These are phyloP conservation scores for Sphyrna mokarran DNA, from an alignment of 2,113 vertebrate species.

Conservation along the genomic window DNA sequence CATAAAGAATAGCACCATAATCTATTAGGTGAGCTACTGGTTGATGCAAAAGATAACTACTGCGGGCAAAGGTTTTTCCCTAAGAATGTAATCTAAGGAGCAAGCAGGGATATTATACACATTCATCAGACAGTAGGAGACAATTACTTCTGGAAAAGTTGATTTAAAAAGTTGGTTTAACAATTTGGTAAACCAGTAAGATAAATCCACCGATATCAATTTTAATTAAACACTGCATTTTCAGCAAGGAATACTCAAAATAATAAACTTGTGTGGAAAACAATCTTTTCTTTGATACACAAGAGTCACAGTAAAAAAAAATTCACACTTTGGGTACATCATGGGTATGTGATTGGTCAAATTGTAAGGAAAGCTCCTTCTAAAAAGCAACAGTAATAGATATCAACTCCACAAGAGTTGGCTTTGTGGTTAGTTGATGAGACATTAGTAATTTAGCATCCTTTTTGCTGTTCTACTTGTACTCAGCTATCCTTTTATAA, in stretches of 20 bases:
- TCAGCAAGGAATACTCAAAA: background rate
- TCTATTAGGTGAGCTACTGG: background rate
- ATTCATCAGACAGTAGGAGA: background rate
- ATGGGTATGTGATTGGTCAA: background rate
- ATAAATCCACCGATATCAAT: background rate
- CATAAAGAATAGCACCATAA: background rate
- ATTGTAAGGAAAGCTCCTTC: background rate
- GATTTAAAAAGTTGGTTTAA: background rate
- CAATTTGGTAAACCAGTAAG: background rate
- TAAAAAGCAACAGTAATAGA: too few species aligned
- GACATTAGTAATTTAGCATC: background rate
- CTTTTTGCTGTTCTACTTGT: background rate
- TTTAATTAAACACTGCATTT: background rate
- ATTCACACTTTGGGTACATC: background rate
- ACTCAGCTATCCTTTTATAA: background rate
- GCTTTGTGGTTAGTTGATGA: background rate
- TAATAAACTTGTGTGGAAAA: background rate
- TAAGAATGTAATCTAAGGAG: background rate
- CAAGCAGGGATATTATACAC: background rate
- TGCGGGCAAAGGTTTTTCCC: background rate
- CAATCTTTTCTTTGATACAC: background rate
- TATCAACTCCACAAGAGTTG: too few species aligned
- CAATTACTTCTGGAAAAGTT: background rate
- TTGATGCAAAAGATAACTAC: background rate
- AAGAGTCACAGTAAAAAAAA: background rate